Base-by-base conservation (phyloP, 2,113 vertebrate species). In the Morone saxatilis region DNA sequence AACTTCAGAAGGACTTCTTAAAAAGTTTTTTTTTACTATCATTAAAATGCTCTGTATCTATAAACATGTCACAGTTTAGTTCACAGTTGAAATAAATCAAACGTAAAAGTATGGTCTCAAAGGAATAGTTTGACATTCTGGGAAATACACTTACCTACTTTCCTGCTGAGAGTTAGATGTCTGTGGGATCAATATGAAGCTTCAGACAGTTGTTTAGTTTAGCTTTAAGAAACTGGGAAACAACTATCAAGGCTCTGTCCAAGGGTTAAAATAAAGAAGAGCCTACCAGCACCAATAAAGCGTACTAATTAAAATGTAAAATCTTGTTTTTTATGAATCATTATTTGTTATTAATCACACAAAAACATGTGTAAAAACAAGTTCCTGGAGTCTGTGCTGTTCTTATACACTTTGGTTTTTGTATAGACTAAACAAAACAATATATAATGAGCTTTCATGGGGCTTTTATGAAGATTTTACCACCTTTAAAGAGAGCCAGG, bases 61-160 rank as follows among this genome's bases (percentile, higher is more conserved):
- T 81, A 73, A 91, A 87, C 60, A 60, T 8, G 31, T 56, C 22
- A 72, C 20, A 50, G 71, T 53, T 79, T n/a, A 70, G 68, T 78
- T 82, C 54, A 75, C 65, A 22, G 68, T 9, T 51, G 6, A 79
- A 73, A 73, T 76, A n/a, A 78, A 85, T 63, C 11, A 60, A 71
- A 74, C 20, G 67, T 48, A 60, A 48, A 66, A 67, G 31, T 38
- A 54, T 25, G 5, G 13, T 57, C 13, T 67, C 31, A 59, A 54
- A 71, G 65, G 25, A 73, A 61, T 6, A 66, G 59, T 38, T 50
- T 51, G 31, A 45, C n/a, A 0, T 75, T 75, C 36, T 60, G n/a
- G 13, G 22, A 71, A 31, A 59, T 16, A 59, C 13, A 16, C 25
- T 59, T 31, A 7, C 36, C 36, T 14, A 12, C 36, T 11, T 63